Conservation (phyloP, 30 jellyfish, hydroid and myxozoan genomes). For the Turritopsis rubra region DNA sequence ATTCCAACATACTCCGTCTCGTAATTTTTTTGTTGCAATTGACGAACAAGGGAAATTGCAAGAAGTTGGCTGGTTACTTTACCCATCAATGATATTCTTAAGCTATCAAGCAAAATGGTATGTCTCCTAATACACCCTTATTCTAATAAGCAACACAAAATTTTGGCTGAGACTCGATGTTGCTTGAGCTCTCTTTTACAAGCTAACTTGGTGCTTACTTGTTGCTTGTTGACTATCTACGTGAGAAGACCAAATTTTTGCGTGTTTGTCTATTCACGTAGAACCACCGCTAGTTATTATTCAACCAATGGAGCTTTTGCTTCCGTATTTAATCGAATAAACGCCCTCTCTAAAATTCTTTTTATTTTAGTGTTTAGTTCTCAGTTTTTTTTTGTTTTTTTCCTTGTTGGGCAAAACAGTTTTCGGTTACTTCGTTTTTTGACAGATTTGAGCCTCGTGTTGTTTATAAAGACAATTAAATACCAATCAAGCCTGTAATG, state of each 20-base stretch:
- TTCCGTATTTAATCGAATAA: no score
- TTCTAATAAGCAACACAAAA: no score
- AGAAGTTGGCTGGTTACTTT: conserved; percentile 95
- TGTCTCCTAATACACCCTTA: no score
- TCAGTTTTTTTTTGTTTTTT: no score
- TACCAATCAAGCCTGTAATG: no score
- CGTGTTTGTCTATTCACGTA: background rate
- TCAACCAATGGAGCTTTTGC: no score
- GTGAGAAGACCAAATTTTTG: background rate
- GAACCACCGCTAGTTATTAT: background rate
- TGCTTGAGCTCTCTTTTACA: no score
- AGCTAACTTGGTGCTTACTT: no score
- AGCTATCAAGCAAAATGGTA: conserved; percentile 95
- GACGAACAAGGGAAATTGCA: conserved; percentile 93
- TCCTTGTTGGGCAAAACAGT: background rate
- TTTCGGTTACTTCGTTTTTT: background rate
- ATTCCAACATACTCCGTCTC: conserved; percentile 87
- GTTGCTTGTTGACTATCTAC: no score
- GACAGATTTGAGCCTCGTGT: background rate
- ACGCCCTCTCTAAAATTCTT: no score
- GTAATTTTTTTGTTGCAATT: conserved; percentile 84
- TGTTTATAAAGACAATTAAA: background rate
- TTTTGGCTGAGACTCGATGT: no score
- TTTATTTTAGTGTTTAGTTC: no score
- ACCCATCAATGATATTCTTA: conserved; percentile 85